phyloP scores from a whole-genome alignment of 2,888 invertebrate genomes.

The Drosophila suboccidentalis region DNA sequence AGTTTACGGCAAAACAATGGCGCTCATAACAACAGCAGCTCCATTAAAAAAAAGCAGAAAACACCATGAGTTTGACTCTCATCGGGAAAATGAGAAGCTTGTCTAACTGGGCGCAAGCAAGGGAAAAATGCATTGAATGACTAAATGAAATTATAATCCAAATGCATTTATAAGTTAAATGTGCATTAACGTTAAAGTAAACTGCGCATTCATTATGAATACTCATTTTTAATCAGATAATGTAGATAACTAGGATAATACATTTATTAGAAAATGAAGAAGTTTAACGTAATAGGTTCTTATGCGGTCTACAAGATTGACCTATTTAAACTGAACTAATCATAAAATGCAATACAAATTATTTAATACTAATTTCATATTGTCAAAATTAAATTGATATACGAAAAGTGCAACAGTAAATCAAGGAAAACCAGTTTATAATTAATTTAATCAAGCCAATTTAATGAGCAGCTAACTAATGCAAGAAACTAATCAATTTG shows the following conservation, averaged over 20 bases:
- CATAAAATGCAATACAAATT: neutral
- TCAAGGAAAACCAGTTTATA: neutral
- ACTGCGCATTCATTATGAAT: no score
- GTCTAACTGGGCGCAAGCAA: slow-evolving; percentile 21
- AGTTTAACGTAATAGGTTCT: no score
- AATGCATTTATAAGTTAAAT: slow-evolving; percentile 15
- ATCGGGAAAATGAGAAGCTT: slow-evolving; percentile 38
- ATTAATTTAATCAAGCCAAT: neutral
- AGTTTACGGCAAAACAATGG: slow-evolving; percentile 63
- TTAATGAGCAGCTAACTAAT: slow-evolving; percentile 1
- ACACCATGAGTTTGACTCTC: slow-evolving; percentile 22
- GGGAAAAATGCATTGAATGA: slow-evolving; percentile 2
- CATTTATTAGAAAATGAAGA: no score
- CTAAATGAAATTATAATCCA: slow-evolving; percentile 36
- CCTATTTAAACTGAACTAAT: no score
- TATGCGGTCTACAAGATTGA: no score
- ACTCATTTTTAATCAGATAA: neutral
- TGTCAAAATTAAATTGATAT: neutral
- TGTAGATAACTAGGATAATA: no score
- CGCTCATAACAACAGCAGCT: slow-evolving; percentile 37
- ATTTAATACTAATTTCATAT: neutral
- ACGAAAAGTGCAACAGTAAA: neutral
- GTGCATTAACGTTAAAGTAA: no score
- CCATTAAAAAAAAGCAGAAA: slow-evolving; percentile 25
- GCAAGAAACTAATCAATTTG: slow-evolving; percentile 9